Evolutionary conservation across 2,888 invertebrate species (phyloP).

Genomic region (Drosophila meridiana): DNA sequence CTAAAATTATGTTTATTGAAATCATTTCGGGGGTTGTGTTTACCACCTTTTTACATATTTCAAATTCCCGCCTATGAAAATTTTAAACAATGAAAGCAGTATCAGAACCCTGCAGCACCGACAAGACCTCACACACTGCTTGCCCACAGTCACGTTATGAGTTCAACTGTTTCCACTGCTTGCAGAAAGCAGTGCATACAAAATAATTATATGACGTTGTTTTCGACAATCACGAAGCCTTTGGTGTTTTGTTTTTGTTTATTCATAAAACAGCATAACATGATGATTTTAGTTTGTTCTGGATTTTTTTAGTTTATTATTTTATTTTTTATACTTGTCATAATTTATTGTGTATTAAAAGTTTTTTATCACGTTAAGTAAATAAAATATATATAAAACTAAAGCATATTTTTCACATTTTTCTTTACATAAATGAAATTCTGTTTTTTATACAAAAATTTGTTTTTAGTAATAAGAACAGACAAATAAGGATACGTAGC

Average conservation of each 20-base stretch:
- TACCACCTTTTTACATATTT: background rate
- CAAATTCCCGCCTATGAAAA: slow-evolving; percentile 2
- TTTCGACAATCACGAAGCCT: slow-evolving; percentile 19
- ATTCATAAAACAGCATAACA: slow-evolving; percentile 71
- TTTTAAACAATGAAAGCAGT: background rate
- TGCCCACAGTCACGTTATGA: background rate
- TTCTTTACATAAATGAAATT: slow-evolving; percentile 67
- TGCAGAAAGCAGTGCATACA: slow-evolving; percentile 22
- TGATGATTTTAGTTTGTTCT: slow-evolving; percentile 48
- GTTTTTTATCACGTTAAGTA: slow-evolving; percentile 52
- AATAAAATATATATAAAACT: slow-evolving; percentile 61
- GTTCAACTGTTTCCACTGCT: too few species aligned
- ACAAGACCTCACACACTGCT: slow-evolving; percentile 15
- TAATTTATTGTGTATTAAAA: slow-evolving; percentile 54
- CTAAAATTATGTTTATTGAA: slow-evolving; percentile 6
- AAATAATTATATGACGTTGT: background rate
- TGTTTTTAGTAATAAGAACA: slow-evolving; percentile 64
- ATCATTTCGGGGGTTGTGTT: background rate
- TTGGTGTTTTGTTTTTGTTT: slow-evolving; percentile 44
- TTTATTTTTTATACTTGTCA: slow-evolving; percentile 57
- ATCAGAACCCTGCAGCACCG: background rate
- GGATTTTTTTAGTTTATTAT: slow-evolving; percentile 55
- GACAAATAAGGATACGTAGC: slow-evolving; percentile 69
- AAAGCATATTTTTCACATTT: slow-evolving; percentile 71
- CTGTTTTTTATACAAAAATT: slow-evolving; percentile 63